Base-by-base conservation (phyloP, 2,797 vertebrate genomes). In the Gobionotothen gibberifrons region DNA sequence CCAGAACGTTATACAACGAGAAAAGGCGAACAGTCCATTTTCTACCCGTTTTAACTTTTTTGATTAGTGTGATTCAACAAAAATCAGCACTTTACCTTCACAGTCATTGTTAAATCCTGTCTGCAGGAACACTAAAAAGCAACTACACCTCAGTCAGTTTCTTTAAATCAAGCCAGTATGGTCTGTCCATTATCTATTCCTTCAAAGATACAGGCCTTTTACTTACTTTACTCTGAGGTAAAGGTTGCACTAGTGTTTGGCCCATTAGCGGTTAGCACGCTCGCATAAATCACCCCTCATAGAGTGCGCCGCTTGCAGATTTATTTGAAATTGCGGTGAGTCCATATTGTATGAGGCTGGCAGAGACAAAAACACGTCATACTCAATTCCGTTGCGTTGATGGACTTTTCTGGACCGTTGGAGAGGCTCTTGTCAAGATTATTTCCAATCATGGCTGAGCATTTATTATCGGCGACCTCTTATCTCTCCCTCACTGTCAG, bases 341-440 rank as follows among this genome's bases (percentile, higher is more conserved):
- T 63, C 54, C 66, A 9, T 79, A 40, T 79, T 56, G 70, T 16
- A n/a, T 3, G 42, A 57, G 64, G 52, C 72, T 3, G 47, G 51
- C 40, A 3, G 22, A 4, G 73, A 77, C 57, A 66, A 75, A 84
- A 81, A 78, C 78, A 72, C 55, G 75, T 79, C 88, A 73, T 12
- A 49, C 59, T 79, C 62, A 53, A 83, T 87, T 79, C 69, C 17
- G 57, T 71, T 84, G 60, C 76, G 39, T 11, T 77, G 72, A 88
- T 63, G 43, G 81, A 72, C 74, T 66, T 85, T 69, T 76, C 71
- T 55, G 52, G 69, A 68, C 59, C 4, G 19, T 69, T 76, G 60
- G 63, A 89, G 84, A 90, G 78, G 70, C 85, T 76, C 85, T 90
- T 85, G 83, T 87, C 83, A 81, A 86, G 85, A 86, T 89, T 83